A percentile compares a stretch with the other conserved stretches of the same genome.
Conservation (phyloP, 2,888 invertebrate species). For the Rotaria macrura region DNA sequence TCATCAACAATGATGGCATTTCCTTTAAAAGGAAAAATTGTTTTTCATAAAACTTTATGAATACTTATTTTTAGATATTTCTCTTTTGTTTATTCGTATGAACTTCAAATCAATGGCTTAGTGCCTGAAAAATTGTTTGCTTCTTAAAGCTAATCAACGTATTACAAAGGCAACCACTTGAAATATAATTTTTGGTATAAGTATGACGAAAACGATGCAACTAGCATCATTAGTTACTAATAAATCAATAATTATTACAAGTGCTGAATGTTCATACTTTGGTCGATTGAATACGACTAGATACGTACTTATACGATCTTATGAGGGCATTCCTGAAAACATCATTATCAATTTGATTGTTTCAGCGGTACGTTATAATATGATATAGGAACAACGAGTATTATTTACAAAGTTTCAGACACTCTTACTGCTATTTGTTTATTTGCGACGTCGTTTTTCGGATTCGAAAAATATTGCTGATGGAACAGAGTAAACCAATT, state of each 20-base stretch:
- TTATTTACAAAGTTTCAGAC: background rate
- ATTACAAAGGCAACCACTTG: too few species aligned
- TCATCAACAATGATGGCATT: too few species aligned
- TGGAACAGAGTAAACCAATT: background rate
- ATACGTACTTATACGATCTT: conserved; percentile 24
- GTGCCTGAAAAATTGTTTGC: too few species aligned
- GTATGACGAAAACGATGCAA: background rate
- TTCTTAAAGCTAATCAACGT: too few species aligned
- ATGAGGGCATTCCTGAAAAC: conserved; percentile 32
- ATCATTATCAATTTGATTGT: conserved; percentile 24
- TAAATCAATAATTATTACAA: background rate
- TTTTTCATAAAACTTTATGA: too few species aligned
- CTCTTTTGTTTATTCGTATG: too few species aligned
- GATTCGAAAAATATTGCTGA: background rate
- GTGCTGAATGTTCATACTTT: background rate
- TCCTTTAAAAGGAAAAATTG: too few species aligned
- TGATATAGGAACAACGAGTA: background rate
- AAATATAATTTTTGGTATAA: background rate
- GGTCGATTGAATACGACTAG: conserved; percentile 18
- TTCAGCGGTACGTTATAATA: background rate
- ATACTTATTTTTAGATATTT: too few species aligned
- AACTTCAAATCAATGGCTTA: too few species aligned
- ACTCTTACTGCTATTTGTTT: background rate
- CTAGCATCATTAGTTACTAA: background rate
- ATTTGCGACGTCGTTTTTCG: conserved; percentile 13